Base-by-base conservation (phyloP, 2,797 vertebrate species). In the Tapirus indicus region DNA sequence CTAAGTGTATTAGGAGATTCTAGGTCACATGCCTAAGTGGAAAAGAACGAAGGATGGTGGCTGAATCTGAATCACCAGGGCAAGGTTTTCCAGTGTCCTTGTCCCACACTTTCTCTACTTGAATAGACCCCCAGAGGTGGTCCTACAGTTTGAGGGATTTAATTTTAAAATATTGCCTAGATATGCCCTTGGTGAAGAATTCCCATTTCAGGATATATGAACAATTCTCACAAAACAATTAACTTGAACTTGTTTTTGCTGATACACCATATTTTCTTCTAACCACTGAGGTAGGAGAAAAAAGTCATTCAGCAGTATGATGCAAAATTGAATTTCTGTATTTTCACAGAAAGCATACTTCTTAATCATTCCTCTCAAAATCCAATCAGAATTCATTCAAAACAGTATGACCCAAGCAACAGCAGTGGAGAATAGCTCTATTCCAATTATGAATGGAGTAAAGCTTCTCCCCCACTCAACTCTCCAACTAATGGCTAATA, bases 321-420 rank as follows among this genome's bases (percentile, higher is more conserved):
- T 75, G 49, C 16, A 96, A 94, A 97, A 96, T 0, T 93, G 68
- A 94, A 94, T 91, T 52, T 96, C 78, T 92, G 8, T 35, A 88
- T 97, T 94, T 85, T 80, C 25, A 62, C 32, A 69, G 56, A 78
- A 74, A 86, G 58, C 62, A 74, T 90, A 75, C 47, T 88, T 95
- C 58, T 71, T 92, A 88, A 86, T 64, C 72, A 85, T 82, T 94
- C 47, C 91, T 80, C 72, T 94, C 68, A 92, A 60, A 92, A 80
- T 89, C 17, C 35, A 88, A 80, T 88, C 64, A 71, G 35, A 90
- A 82, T 91, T 92, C 29, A 54, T 71, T 91, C 14, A 88, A 69
- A 87, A 91, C 23, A 29, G 18, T 56, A 41, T 90, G 58, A 64
- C 54, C 69, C 54, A 23, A 41, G 71, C 58, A n/a, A 95, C 29